A percentile compares a stretch with the other conserved stretches of the same genome.
phyloP scores from a whole-genome alignment of 2,797 vertebrate species.

The Basileuterus tristriatus region DNA sequence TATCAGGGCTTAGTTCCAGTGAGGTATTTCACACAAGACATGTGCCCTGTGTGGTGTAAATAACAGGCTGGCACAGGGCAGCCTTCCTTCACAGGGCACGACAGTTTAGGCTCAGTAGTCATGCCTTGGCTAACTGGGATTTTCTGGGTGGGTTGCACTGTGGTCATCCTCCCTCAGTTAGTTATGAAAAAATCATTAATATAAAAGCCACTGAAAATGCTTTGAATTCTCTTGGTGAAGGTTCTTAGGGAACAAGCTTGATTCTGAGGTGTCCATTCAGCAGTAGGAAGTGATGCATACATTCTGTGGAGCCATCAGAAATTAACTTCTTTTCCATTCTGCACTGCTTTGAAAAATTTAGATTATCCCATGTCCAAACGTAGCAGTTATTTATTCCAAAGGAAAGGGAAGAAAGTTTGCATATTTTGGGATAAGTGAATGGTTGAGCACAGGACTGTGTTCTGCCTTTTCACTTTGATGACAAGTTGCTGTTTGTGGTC shows the following conservation, averaged over 20 bases:
- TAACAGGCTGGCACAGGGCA: not conserved
- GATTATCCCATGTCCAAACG: not conserved
- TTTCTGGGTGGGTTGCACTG: not conserved
- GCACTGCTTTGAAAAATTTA: not conserved
- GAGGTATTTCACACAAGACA: not conserved
- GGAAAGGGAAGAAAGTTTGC: not conserved
- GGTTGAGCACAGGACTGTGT: not conserved
- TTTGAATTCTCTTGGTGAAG: not conserved
- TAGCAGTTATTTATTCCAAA: not conserved
- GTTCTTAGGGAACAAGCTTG: not conserved
- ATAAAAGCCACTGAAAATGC: not conserved
- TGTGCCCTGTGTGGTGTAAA: not conserved
- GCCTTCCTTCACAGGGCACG: not conserved
- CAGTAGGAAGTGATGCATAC: not conserved
- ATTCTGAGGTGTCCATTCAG: not conserved
- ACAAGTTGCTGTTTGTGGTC: not conserved
- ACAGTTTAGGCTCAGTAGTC: not conserved
- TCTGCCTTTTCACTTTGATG: not conserved
- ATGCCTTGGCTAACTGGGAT: not conserved
- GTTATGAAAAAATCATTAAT: not conserved
- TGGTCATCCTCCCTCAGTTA: not conserved
- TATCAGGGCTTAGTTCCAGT: not conserved
- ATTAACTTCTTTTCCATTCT: not conserved
- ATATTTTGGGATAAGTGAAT: not conserved
- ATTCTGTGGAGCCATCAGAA: not conserved